Conservation (phyloP, 2,797 vertebrate genomes). For the Phylloscopus collybita region DNA sequence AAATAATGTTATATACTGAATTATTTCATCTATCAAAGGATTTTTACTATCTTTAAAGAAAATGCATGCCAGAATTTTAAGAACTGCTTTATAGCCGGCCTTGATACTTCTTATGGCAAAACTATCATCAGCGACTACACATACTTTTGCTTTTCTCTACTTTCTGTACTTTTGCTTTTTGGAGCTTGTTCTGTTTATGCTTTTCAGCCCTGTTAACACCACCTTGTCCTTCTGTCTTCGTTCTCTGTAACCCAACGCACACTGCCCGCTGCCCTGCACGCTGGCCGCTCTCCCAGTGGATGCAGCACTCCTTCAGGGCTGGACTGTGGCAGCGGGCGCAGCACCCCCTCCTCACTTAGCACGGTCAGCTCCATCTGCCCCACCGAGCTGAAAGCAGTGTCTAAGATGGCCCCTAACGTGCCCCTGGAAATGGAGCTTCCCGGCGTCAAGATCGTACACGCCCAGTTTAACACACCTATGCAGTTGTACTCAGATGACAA, state of each 20-base stretch:
- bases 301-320: slow-evolving; percentile 80
- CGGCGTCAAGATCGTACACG: slow-evolving; percentile 82
- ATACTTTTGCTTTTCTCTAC: slow-evolving; percentile 42
- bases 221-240: slow-evolving; percentile 68
- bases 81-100: neutral
- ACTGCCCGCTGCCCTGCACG: neutral
- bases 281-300: slow-evolving; percentile 72
- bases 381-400: slow-evolving; percentile 77
- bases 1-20: neutral
- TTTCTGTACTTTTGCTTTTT: slow-evolving; percentile 7
- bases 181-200: neutral
- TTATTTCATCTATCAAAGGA: neutral
- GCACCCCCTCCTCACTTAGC: slow-evolving; percentile 79
- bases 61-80: neutral
- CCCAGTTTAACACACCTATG: slow-evolving; percentile 85
- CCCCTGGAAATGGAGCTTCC: slow-evolving; percentile 84
- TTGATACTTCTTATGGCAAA: neutral
- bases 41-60: neutral
- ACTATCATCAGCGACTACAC: neutral
- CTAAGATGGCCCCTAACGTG: slow-evolving; percentile 82
- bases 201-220: slow-evolving; percentile 49
- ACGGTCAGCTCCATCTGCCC: slow-evolving; percentile 80
- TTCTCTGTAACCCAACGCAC: neutral
- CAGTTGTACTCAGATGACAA: slow-evolving; percentile 86
- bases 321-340: slow-evolving; percentile 80